These are phyloP conservation scores for Zaprionus gabonicus DNA, from an alignment of 1,140 invertebrate genomes.

Conservation along the genomic window DNA sequence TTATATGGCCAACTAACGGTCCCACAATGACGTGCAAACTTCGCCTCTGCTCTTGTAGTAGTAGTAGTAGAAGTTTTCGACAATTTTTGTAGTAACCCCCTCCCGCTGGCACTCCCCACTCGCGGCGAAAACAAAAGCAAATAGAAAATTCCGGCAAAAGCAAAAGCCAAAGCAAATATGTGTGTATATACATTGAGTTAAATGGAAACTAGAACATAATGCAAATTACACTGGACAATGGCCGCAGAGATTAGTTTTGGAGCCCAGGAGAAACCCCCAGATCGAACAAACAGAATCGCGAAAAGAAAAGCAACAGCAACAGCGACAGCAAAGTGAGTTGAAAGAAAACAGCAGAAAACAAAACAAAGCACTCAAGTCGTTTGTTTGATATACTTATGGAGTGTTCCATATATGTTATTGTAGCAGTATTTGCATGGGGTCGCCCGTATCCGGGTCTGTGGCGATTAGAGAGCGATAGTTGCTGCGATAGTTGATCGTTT, in stretches of 20 bases:
- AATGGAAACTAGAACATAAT: conserved; percentile 64
- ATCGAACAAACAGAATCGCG: conserved; percentile 38
- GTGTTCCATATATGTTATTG: background rate
- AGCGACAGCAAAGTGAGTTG: conserved; percentile 11
- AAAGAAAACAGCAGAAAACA: conserved; percentile 5
- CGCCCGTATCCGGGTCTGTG: conserved; percentile 1
- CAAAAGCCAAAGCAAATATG: conserved; percentile 39
- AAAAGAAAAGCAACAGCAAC: conserved; percentile 15
- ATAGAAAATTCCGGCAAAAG: conserved; percentile 56
- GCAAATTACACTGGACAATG: conserved; percentile 59
- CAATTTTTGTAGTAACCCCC: conserved; percentile 16
- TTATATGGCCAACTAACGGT: conserved; percentile 66
- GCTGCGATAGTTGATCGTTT: background rate
- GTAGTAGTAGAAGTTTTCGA: conserved; percentile 13
- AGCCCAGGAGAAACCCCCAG: conserved; percentile 16
- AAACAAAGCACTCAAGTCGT: conserved; percentile 13
- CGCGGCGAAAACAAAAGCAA: conserved; percentile 48
- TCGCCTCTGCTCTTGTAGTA: conserved; percentile 53
- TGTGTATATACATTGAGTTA: conserved; percentile 42
- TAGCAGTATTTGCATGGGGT: conserved; percentile 8
- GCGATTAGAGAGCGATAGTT: background rate
- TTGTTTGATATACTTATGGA: conserved; percentile 12
- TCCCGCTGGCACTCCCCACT: background rate
- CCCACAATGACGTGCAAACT: conserved; percentile 54
- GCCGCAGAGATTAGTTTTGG: conserved; percentile 41